Evolutionary conservation across 1,140 invertebrate genomes (phyloP), one percentile per base, ranked within the genome.

Genomic region (Drosophila kikkawai): DNA sequence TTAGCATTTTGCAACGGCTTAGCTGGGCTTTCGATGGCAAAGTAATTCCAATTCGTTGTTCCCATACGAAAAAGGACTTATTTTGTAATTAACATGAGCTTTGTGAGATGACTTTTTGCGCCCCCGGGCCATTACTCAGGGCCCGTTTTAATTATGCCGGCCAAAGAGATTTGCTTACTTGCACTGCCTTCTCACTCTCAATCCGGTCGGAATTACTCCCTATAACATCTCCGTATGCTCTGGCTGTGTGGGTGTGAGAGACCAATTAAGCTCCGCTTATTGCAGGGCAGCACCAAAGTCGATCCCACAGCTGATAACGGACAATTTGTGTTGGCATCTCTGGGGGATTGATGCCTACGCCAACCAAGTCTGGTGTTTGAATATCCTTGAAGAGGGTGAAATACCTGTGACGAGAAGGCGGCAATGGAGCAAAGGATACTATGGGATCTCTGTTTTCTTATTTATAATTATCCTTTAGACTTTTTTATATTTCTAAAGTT

Each of bases 221-320:
- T n/a, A 2, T 47, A 47, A 68, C 48, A 45, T 26, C 26, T 19
- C 3, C 13, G 34, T 42, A 61, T 61, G 42, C 26, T 12, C 32
- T 45, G 47, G 39, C 19, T 15, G n/a, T n/a, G n/a, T 8, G 13
- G 55, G 34, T 57, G 75, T 64, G 80, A 34, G 61, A 74, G 77
- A 66, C 77, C 84, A 88, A 88, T 80, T 88, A 87, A 61, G 74
- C 60, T 44, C 39, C 66, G 82, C 80, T 86, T 82, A 82, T 75
- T 76, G 59, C 55, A 41, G 48, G 55, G 44, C 19, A 64, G 39
- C 26, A 44, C 17, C 75, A 19, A 42, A 55, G 55, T 70, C 66
- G 53, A 50, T 80, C 60, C 82, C 82, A 56, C 34, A 71, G 82
- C 64, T 81, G 84, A 80, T 87, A 75, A 58, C 45, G 57, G 45